These are phyloP conservation scores for Loris lydekkerianus DNA, from an alignment of 2,797 vertebrate genomes.

Conservation along the genomic window DNA sequence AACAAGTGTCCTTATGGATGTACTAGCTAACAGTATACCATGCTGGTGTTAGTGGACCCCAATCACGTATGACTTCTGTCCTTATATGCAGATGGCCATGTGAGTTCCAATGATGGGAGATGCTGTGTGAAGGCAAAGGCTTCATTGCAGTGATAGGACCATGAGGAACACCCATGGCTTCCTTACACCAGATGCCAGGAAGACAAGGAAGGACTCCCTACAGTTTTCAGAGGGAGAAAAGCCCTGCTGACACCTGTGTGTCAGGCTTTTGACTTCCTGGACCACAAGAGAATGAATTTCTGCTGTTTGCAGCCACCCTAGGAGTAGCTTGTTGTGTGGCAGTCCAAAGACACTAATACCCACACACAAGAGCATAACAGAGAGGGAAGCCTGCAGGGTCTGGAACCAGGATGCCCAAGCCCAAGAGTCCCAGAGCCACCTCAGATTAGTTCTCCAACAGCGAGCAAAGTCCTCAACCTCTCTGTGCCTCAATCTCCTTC, in stretches of 20 bases:
- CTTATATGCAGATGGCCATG: fast-evolving
- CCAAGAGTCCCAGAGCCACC: background rate
- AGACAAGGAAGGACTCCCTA: fast-evolving
- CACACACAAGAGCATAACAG: fast-evolving
- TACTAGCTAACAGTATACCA: too few species aligned
- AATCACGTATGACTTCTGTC: background rate
- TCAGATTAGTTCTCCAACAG: fast-evolving
- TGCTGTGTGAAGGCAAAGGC: fast-evolving
- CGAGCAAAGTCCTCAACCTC: fast-evolving
- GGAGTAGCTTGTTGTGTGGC: too few species aligned
- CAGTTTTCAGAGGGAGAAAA: background rate
- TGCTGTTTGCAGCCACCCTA: background rate
- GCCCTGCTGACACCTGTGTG: fast-evolving
- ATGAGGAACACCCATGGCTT: too few species aligned
- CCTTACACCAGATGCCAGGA: fast-evolving
- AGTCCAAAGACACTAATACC: fast-evolving
- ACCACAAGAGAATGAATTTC: background rate
- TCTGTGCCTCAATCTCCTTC: fast-evolving
- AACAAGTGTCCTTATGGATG: background rate
- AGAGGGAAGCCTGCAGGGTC: background rate
- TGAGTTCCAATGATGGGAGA: background rate
- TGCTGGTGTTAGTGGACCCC: background rate
- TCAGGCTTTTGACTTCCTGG: background rate
- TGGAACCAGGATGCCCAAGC: background rate
- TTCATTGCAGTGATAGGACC: fast-evolving